Conservation (phyloP, 1,140 invertebrate genomes). For the Lasioglossum baleicum region DNA sequence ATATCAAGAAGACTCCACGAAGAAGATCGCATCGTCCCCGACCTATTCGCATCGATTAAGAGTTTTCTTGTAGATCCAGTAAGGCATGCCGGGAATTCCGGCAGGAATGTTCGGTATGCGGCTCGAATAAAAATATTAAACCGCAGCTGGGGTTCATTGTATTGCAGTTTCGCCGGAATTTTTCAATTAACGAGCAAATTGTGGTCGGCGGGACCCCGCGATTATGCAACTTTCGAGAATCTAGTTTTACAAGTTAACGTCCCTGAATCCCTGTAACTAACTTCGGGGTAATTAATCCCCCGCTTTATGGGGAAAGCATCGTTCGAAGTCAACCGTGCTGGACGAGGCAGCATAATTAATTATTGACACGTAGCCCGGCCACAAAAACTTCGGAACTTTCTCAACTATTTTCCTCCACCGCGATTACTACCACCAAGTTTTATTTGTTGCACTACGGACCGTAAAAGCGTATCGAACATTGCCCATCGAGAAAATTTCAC, state of each 20-base stretch:
- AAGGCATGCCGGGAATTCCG: background rate
- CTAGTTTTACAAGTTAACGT: background rate
- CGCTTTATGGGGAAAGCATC: background rate
- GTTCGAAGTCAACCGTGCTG: background rate
- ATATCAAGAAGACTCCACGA: too few species aligned
- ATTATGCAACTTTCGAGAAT: background rate
- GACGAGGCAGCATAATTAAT: conserved; percentile 9
- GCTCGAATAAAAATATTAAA: background rate
- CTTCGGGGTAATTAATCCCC: background rate
- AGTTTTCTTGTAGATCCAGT: too few species aligned
- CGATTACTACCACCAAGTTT: background rate
- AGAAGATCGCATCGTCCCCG: too few species aligned
- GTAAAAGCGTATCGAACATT: too few species aligned
- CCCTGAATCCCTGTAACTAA: too few species aligned
- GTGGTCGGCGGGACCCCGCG: background rate
- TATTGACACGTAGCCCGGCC: background rate
- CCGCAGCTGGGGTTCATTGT: background rate
- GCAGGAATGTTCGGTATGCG: background rate
- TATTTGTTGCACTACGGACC: too few species aligned
- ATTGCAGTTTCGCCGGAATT: background rate
- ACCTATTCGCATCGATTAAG: too few species aligned
- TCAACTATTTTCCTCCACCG: background rate
- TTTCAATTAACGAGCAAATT: background rate
- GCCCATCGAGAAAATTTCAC: too few species aligned
- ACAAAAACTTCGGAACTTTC: conserved; percentile 2